These are phyloP conservation scores for Meliscaeva auricollis DNA, from an alignment of 2,888 invertebrate genomes.

Conservation along the genomic window DNA sequence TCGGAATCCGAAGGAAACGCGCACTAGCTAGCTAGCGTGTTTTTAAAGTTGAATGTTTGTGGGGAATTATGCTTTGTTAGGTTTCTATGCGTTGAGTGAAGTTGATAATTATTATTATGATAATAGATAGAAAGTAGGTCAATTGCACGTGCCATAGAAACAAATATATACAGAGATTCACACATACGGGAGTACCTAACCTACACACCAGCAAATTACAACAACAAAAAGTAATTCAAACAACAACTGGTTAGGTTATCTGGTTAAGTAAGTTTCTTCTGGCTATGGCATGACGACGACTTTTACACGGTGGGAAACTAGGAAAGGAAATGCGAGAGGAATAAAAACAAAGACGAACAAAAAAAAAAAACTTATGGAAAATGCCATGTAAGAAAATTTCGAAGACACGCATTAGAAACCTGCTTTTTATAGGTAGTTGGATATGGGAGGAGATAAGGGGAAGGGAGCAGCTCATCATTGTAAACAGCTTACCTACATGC, in stretches of 20 bases:
- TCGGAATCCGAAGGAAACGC: slow-evolving; percentile 9
- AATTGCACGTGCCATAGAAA: slow-evolving; percentile 76
- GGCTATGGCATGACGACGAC: background rate
- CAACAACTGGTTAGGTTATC: slow-evolving; percentile 52
- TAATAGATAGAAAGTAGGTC: slow-evolving; percentile 76
- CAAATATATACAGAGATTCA: slow-evolving; percentile 16
- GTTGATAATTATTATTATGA: slow-evolving; percentile 76
- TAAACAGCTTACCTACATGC: slow-evolving; percentile 17
- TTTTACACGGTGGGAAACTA: slow-evolving; percentile 18
- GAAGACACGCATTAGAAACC: slow-evolving; percentile 71
- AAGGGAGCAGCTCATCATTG: slow-evolving; percentile 30
- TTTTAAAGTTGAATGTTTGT: slow-evolving; percentile 51
- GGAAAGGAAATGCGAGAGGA: slow-evolving; percentile 36
- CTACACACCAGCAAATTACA: slow-evolving; percentile 8
- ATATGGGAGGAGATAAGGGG: background rate
- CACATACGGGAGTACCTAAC: background rate
- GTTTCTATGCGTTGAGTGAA: slow-evolving; percentile 58
- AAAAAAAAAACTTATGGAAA: slow-evolving; percentile 33
- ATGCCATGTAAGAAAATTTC: slow-evolving; percentile 48
- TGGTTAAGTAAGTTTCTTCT: slow-evolving; percentile 50
- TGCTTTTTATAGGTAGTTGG: slow-evolving; percentile 34
- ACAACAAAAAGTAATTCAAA: slow-evolving; percentile 34
- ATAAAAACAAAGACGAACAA: slow-evolving; percentile 27
- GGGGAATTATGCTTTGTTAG: slow-evolving; percentile 72
- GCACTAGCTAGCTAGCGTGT: slow-evolving; percentile 50